A percentile compares a stretch with the other conserved stretches of the same genome.
Conservation (phyloP, 2,888 invertebrate genomes). For the Synergus laeviventris region DNA sequence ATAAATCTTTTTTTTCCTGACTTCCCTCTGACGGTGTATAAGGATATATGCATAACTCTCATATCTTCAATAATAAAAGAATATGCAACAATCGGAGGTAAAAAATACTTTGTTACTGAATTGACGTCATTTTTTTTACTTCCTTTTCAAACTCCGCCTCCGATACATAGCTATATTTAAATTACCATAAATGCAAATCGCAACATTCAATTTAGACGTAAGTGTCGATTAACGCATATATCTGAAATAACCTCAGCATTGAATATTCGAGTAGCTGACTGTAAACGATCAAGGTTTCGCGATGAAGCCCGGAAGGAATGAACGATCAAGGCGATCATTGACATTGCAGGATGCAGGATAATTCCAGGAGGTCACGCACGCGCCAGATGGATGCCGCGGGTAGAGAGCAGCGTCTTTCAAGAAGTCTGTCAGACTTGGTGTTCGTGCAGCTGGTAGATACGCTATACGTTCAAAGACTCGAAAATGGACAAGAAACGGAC, state of each 20-base stretch:
- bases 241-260: not conserved
- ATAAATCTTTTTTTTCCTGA: too few species aligned
- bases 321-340: slow-evolving; percentile 52
- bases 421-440: slow-evolving; percentile 31
- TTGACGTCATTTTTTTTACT: not conserved
- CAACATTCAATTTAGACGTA: not conserved
- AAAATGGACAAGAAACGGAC: slow-evolving; percentile 8
- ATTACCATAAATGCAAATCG: not conserved
- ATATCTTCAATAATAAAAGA: too few species aligned
- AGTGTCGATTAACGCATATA: too few species aligned
- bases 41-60: too few species aligned
- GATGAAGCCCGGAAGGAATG: slow-evolving; percentile 51
- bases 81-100: too few species aligned
- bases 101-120: too few species aligned
- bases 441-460: slow-evolving; percentile 53
- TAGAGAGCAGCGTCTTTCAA: slow-evolving; percentile 46
- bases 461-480: slow-evolving; percentile 27
- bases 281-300: slow-evolving; percentile 52
- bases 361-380: slow-evolving; percentile 74
- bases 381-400: slow-evolving; percentile 72
- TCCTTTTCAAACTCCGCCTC: not conserved
- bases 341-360: slow-evolving; percentile 65
- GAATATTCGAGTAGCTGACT: not conserved
- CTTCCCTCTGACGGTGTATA: too few species aligned
- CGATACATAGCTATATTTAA: slow-evolving; percentile 2